Evolutionary conservation across 1,140 invertebrate species (phyloP).

Genomic region (Tyrophagus putrescentiae): DNA sequence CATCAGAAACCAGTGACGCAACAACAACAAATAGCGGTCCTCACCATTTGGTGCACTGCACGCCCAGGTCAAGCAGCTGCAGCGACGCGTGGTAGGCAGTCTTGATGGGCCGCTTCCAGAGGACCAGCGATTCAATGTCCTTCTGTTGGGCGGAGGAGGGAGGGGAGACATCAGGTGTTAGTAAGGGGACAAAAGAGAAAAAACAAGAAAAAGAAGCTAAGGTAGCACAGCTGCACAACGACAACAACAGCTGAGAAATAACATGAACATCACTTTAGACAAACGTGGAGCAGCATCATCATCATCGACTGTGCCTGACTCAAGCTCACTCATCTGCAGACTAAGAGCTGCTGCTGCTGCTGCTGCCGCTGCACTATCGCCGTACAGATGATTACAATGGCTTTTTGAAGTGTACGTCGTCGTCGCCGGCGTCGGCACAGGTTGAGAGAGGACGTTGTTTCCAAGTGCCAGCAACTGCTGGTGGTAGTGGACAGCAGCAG

Average conservation of each 20-base stretch:
- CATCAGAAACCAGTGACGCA: not conserved
- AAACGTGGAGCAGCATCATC: not conserved
- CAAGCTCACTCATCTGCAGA: no score
- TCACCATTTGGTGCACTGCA: slow-evolving; percentile 41
- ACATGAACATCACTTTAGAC: not conserved
- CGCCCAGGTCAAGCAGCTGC: slow-evolving; percentile 49
- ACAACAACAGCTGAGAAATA: not conserved
- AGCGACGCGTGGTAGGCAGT: slow-evolving; percentile 67
- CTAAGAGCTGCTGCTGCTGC: no score
- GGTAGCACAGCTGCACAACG: not conserved
- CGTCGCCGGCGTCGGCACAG: no score
- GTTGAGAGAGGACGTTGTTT: slow-evolving; percentile 1
- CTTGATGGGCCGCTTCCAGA: slow-evolving; percentile 68
- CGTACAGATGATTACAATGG: not conserved
- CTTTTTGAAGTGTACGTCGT: slow-evolving; percentile 6
- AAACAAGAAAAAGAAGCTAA: not conserved
- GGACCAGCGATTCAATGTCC: slow-evolving; percentile 48
- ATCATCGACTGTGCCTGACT: no score
- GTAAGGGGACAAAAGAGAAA: not conserved
- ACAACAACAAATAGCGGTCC: slow-evolving; percentile 9
- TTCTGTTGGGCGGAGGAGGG: no score
- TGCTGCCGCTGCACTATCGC: no score
- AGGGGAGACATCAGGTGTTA: no score
- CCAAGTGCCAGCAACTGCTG: no score
- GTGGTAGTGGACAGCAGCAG: no score